Evolutionary conservation across 2,113 vertebrate species (phyloP).

Genomic region (Bostrychus sinensis): DNA sequence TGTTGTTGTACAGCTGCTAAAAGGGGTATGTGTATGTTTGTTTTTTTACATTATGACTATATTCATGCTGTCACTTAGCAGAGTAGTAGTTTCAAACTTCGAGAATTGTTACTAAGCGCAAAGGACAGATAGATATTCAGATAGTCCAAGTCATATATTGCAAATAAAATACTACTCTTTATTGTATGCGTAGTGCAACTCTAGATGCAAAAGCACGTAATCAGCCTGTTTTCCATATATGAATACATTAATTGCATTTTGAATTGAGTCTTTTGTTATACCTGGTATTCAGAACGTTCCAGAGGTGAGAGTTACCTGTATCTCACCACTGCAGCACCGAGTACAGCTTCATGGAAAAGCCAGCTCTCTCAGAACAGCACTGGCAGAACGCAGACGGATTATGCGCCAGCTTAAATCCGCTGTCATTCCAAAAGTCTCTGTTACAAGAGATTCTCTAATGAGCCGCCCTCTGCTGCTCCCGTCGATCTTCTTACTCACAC

Average conservation of each 20-base stretch:
- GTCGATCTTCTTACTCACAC: slow-evolving; percentile 51
- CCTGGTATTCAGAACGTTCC: slow-evolving; percentile 8
- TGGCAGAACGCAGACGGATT: slow-evolving; percentile 61
- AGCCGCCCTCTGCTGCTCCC: slow-evolving; percentile 60
- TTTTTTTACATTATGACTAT: no score
- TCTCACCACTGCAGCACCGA: slow-evolving; percentile 24
- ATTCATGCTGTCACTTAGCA: no score
- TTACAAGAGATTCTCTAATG: slow-evolving; percentile 74
- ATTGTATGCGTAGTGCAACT: no score
- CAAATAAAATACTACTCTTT: no score
- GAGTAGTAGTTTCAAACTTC: no score
- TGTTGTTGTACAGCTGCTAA: no score
- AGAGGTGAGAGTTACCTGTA: slow-evolving; percentile 17
- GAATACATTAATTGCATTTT: not conserved
- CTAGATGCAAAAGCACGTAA: not conserved
- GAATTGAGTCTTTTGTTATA: slow-evolving; percentile 1
- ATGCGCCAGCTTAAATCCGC: slow-evolving; percentile 66
- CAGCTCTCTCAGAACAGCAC: slow-evolving; percentile 15
- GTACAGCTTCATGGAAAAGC: slow-evolving; percentile 36
- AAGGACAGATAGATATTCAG: no score
- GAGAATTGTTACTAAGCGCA: no score
- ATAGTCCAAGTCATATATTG: no score
- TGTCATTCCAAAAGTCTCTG: slow-evolving; percentile 69
- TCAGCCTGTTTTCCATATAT: not conserved
- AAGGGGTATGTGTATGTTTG: no score